These are phyloP conservation scores for Theonella swinhoei DNA, from an alignment of 37 sponge, comb jelly and placozoan genomes.

Conservation along the genomic window DNA sequence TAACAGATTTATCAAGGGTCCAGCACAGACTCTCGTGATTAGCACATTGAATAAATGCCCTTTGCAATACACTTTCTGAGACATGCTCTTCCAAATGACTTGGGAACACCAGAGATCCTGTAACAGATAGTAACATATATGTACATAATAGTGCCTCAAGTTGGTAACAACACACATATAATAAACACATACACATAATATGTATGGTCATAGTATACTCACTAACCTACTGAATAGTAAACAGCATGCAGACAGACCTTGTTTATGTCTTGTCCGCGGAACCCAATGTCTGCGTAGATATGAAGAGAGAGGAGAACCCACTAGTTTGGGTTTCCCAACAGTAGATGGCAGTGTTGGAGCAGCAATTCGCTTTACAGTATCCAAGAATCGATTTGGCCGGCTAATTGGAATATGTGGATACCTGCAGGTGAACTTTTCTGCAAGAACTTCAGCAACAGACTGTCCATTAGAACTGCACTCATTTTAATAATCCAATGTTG, in stretches of 20 bases:
- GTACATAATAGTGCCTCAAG: no score
- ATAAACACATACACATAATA: no score
- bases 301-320: conserved; percentile 42
- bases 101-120: not conserved
- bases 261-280: conserved; percentile 33
- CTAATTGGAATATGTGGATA: conserved; percentile 44
- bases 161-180: not conserved
- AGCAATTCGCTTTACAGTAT: conserved; percentile 41
- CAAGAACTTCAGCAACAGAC: conserved; percentile 27
- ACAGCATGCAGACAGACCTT: not conserved
- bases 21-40: not conserved
- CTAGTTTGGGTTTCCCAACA: conserved; percentile 16
- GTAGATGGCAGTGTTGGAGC: conserved; percentile 58
- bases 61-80: conserved; percentile 6
- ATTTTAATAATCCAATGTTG: no score
- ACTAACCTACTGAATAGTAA: not conserved
- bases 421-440: not conserved
- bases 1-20: conserved; percentile 8
- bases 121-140: not conserved
- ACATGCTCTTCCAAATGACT: not conserved
- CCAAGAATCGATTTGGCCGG: conserved; percentile 35
- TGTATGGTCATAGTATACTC: no score
- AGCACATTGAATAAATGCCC: not conserved
- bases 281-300: conserved; percentile 31
- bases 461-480: no score